Conservation (phyloP, 2,797 vertebrate species). For the Pangasius macronema region DNA sequence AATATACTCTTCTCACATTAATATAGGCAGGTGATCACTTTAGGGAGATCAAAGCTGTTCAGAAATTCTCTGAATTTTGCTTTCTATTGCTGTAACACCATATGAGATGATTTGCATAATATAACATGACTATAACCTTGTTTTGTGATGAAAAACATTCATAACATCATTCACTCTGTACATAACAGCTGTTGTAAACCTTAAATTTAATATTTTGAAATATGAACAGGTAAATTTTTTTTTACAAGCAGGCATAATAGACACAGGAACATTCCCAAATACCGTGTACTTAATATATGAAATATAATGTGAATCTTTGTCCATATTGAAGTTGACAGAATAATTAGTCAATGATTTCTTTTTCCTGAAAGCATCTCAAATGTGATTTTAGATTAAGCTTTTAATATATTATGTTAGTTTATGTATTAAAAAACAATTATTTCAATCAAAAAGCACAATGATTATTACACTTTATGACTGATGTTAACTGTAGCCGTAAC, state of each 20-base stretch:
- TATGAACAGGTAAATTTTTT: not conserved
- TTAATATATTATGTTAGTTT: not conserved
- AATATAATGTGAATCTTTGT: no score
- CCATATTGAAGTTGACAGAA: not conserved
- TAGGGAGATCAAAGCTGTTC: not conserved
- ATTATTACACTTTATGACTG: not conserved
- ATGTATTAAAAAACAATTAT: not conserved
- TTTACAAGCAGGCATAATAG: not conserved
- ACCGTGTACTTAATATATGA: not conserved
- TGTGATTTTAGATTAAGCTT: not conserved
- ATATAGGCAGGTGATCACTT: not conserved
- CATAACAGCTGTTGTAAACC: not conserved
- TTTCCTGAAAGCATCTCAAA: not conserved
- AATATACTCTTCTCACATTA: not conserved
- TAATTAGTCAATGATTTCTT: not conserved
- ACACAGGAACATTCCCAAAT: not conserved
- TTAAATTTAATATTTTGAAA: not conserved
- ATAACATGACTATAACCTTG: not conserved
- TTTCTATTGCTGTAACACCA: not conserved
- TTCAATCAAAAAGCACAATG: not conserved
- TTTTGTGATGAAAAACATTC: not conserved
- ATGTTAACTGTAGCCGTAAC: not conserved
- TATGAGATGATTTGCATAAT: not conserved
- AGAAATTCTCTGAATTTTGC: not conserved
- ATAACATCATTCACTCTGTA: not conserved